Evolutionary conservation across 2,888 invertebrate species (phyloP), one percentile per base, ranked within the genome.

Genomic region (Sclerodermus sp.): DNA sequence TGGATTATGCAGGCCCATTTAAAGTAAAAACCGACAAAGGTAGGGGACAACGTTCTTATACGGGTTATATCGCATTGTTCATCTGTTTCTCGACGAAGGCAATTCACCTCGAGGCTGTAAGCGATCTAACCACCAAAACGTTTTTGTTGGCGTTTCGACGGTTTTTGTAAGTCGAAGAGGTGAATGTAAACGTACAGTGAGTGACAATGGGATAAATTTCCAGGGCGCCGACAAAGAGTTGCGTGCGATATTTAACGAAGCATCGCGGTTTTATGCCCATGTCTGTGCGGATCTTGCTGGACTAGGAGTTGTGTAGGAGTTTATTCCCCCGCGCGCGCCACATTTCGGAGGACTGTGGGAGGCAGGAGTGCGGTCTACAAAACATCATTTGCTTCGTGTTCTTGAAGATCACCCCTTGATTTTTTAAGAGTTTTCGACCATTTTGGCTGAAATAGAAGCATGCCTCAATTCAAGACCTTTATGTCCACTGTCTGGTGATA

Each of bases 341-440:
- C 42, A 46, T 16, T 51, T 51, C 29, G 50, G 50, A 15, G 46
- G 50, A 8, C 29, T 45, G 6, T 51, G 47, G 67, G 65, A 71
- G 42, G 57, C 66, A 6, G 60, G 58, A 10, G 42, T 47, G 9
- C 38, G 42, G 31, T 17, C 34, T 29, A 45, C 53, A 1, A 73
- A 73, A 49, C 43, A 52, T 39, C 64, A 70, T 54, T 37, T 70
- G n/a, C 51, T 55, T 13, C 46, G 62, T 17, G 47, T 60, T 1
- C 43, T 60, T 1, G 43, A 14, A 23, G 48, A 55, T n/a, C 16
- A 40, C 3, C 50, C 47, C 10, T 29, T 66, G 12, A 67, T 54
- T 1, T 62, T 51, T 32, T 60, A 70, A 42, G 59, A 72, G 46
- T 55, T 62, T 5, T 38, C 23, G 12, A 59, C 55, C 0, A 17